A percentile compares a stretch with the other conserved stretches of the same genome.
These are phyloP conservation scores for Euplagia quadripunctaria DNA, from an alignment of 2,888 invertebrate genomes.

Conservation along the genomic window DNA sequence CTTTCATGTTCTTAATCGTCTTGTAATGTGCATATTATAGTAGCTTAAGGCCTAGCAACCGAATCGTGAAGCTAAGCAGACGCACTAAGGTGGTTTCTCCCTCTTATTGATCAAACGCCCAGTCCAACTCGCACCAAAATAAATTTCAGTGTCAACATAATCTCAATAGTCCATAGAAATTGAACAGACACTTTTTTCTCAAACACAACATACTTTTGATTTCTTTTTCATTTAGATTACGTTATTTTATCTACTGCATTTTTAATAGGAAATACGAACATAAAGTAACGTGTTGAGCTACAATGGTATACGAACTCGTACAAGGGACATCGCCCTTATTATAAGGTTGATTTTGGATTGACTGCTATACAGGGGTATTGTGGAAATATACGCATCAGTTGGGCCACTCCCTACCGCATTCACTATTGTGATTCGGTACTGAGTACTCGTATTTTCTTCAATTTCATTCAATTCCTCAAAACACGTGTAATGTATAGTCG, in stretches of 20 bases:
- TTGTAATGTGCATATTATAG: too few relatives aligned
- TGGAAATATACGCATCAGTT: neutral
- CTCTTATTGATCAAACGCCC: neutral
- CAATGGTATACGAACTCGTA: neutral
- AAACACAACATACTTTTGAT: neutral
- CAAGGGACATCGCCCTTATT: neutral
- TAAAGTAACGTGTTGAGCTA: neutral
- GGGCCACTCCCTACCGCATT: constrained; percentile 1
- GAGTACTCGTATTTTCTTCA: constrained; percentile 5
- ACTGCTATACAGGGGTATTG: neutral
- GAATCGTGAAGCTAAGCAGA: neutral
- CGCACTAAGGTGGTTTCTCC: neutral
- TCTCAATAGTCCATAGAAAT: neutral
- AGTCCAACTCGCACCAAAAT: neutral
- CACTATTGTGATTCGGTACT: neutral
- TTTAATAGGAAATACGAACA: neutral
- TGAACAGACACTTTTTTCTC: neutral
- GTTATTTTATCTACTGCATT: neutral
- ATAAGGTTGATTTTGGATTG: constrained; percentile 6
- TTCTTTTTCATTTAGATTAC: neutral
- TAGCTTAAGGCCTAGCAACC: neutral
- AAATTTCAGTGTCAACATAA: neutral
- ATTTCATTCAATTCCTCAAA: too few relatives aligned
- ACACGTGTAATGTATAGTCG: neutral
- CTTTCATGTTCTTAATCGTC: too few relatives aligned